Base-by-base conservation (phyloP, 2,888 invertebrate genomes). In the Habrosyne pyritoides region DNA sequence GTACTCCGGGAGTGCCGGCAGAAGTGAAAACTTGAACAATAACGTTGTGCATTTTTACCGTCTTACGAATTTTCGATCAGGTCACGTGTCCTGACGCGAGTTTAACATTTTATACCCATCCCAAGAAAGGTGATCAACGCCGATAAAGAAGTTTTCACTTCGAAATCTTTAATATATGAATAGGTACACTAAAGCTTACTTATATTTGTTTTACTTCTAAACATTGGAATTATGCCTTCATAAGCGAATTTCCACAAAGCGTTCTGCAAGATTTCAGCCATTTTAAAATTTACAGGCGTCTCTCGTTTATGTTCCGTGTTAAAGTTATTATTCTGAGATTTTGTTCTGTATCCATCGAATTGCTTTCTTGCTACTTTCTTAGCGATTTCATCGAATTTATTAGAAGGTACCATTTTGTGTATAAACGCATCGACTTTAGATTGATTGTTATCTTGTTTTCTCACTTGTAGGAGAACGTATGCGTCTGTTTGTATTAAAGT, bases 361-460 rank as follows among this genome's bases (percentile, higher is more conserved):
- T 6, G 2, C 18, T n/a, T 12, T 14, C 48, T 49, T 1, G 14
- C 1, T 7, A 21, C 10, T 28, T 14, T 30, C 10, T 18, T 18
- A 12, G 28, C 48, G 2, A 48, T 48, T 14, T 26, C 5, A 26
- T 49, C 49, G 49, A 28, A 28, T 49, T 49, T 26, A 1, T 10
- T 12, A 8, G 60, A 48, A 2, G 60, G 56, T 1, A 65, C 53
- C 0, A 55, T 56, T 52, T 63, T 66, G 21, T 66, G 66, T 2
- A 63, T 66, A 0, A 61, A 42, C 4, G 63, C 63, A 33, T 63
- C 65, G 0, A 65, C 49, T 8, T 63, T 63, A 0, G 60, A 59
- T n/a, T 55, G 42, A 42, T 63, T 61, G 2, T 48, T 57, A 10
- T 61, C 53, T 0, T 59, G 53, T 24, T 58, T 61, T n/a, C 57